These are phyloP conservation scores for Thripadectes ignobilis DNA, from an alignment of 2,797 vertebrate species.

Conservation along the genomic window DNA sequence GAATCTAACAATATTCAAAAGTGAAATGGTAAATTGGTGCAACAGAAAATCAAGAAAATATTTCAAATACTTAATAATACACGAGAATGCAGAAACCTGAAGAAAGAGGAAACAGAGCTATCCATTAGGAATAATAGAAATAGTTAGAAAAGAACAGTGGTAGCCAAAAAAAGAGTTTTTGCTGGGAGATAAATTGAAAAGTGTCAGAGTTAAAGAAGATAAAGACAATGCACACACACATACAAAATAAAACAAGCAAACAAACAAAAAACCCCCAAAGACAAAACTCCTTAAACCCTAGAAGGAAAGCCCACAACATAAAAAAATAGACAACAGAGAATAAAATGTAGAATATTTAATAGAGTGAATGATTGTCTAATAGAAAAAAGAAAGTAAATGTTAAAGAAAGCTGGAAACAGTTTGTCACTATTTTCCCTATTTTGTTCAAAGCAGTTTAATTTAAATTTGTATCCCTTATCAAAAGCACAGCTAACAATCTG, in stretches of 20 bases:
- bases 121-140: background rate
- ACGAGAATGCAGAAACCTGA: background rate
- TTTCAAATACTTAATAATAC: background rate
- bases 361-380: background rate
- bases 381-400: background rate
- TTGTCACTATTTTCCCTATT: background rate
- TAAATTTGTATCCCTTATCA: background rate
- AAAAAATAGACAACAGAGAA: background rate
- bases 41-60: background rate
- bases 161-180: background rate
- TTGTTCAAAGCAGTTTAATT: background rate
- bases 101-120: background rate
- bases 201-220: background rate
- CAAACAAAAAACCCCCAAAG: background rate
- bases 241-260: background rate
- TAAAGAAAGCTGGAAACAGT: background rate
- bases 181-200: background rate
- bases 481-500: background rate
- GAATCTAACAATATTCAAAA: background rate
- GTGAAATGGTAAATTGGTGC: background rate
- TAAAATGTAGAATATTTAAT: background rate
- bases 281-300: background rate
- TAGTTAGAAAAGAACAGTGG: background rate
- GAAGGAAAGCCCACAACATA: background rate
- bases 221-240: background rate